These are phyloP conservation scores for Atta cephalotes DNA, from an alignment of 1,140 invertebrate species.

Conservation along the genomic window DNA sequence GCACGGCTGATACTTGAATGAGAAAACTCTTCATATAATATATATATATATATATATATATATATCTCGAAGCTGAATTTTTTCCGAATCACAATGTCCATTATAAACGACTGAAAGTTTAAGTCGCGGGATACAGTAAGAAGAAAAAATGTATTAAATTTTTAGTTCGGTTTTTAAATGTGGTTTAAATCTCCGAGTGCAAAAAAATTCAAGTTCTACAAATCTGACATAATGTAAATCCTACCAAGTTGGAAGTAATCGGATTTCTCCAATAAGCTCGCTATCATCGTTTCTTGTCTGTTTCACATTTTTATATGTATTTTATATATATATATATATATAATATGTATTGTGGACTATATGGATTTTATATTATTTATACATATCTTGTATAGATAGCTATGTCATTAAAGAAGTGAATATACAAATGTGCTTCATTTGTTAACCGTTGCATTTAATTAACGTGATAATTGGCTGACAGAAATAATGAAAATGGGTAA, in stretches of 20 bases:
- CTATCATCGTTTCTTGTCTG: slow-evolving; percentile 17
- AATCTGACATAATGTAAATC: slow-evolving; percentile 37
- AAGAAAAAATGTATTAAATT: slow-evolving; percentile 10
- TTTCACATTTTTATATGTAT: slow-evolving; percentile 18
- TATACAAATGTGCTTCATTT: slow-evolving; percentile 46
- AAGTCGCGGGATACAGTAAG: not conserved
- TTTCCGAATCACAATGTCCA: slow-evolving; percentile 25
- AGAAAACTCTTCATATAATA: not conserved
- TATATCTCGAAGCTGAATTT: not conserved
- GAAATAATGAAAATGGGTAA: slow-evolving; percentile 63
- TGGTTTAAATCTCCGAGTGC: slow-evolving; percentile 9
- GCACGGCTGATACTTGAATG: not conserved
- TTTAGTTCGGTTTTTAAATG: not conserved
- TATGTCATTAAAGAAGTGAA: slow-evolving; percentile 25
- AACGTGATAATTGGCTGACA: slow-evolving; percentile 45
- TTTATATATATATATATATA: too few relatives aligned
- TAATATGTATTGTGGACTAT: not conserved
- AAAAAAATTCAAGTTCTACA: slow-evolving; percentile 17
- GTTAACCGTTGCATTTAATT: slow-evolving; percentile 55
- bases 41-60: not conserved
- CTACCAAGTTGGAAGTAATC: slow-evolving; percentile 6
- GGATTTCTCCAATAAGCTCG: slow-evolving; percentile 40
- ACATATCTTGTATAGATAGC: not conserved
- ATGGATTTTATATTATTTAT: slow-evolving; percentile 28
- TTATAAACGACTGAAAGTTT: slow-evolving; percentile 21